Base-by-base conservation (phyloP, 35 echinoderm and acorn worm genomes). In the Ophiothrix spiculata region DNA sequence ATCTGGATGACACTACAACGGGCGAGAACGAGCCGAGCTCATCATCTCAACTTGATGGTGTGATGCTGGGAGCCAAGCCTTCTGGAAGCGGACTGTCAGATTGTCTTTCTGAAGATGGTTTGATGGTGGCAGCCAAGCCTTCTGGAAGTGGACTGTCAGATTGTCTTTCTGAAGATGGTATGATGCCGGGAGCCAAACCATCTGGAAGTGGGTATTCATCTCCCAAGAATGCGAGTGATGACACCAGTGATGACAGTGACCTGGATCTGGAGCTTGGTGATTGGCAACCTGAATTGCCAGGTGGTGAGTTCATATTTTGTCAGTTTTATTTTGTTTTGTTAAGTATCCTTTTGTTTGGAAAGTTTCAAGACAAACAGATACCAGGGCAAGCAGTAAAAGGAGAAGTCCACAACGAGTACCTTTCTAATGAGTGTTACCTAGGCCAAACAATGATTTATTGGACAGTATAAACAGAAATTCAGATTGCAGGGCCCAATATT, bases 241-340 rank as follows among this genome's bases (percentile, higher is more conserved):
- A 60, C 35, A 56, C 40, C 12, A 35, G 78, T 17, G 63, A 84
- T 35, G 82, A 33, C 29, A 29, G 32, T 49, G 89, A 90, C 64
- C 49, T 95, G 25, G 93, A 95, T 87, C 81, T 95, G 56, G 93
- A 88, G 21, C 40, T 95, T 34, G 89, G 88, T 21, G 88, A 95
- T 54, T 39, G 89, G 19, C 38, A 81, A 21, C 93, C 89, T 14
- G 93, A 87, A 32, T 35, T 60, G 37, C 21, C 79, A 33, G 32
- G 79, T 46, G 93, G 93, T 95, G 77, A 39, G 14, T 1, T 12
- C 35, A n/a, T n/a, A n/a, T n/a, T n/a, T n/a, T n/a, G n/a, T n/a
- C n/a, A n/a, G n/a, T n/a, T n/a, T n/a, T n/a, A n/a, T n/a, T n/a
- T n/a, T n/a, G n/a, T n/a, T n/a, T n/a, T n/a, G n/a, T n/a, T n/a